phyloP scores from a whole-genome alignment of 2,113 vertebrate genomes.

The Hemichromis elongatus region DNA sequence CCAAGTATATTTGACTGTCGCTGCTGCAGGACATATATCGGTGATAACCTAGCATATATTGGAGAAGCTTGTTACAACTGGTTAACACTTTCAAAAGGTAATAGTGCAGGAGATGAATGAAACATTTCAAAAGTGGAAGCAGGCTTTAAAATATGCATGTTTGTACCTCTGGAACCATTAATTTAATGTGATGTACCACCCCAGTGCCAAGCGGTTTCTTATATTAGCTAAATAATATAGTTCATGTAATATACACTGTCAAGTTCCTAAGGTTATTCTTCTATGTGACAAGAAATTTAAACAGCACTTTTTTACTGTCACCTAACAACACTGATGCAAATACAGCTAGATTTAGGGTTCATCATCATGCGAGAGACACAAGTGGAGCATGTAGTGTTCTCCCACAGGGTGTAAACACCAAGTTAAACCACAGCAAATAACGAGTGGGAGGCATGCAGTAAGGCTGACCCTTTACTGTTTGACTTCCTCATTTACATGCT shows the following conservation, averaged over 20 bases:
- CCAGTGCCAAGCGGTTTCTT: no score
- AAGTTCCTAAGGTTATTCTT: not conserved
- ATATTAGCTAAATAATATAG: not conserved
- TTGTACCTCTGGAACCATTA: not conserved
- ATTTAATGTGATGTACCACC: not conserved
- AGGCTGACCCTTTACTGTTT: not conserved
- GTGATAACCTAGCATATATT: not conserved
- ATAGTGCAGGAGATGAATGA: not conserved
- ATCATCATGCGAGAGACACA: not conserved
- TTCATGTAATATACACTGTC: not conserved
- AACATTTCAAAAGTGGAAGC: not conserved
- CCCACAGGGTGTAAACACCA: not conserved
- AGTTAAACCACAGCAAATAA: not conserved
- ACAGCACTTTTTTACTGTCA: not conserved
- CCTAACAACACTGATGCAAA: not conserved
- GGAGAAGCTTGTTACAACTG: not conserved
- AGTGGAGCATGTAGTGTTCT: not conserved
- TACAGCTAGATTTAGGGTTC: not conserved
- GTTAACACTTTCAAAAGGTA: not conserved
- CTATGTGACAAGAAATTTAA: not conserved
- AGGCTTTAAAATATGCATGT: not conserved
- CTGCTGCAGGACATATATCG: not conserved
- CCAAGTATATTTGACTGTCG: not conserved
- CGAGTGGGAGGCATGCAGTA: not conserved
- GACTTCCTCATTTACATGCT: not conserved